phyloP scores from a whole-genome alignment of 2,797 vertebrate genomes.

The Steatocranus sp. region DNA sequence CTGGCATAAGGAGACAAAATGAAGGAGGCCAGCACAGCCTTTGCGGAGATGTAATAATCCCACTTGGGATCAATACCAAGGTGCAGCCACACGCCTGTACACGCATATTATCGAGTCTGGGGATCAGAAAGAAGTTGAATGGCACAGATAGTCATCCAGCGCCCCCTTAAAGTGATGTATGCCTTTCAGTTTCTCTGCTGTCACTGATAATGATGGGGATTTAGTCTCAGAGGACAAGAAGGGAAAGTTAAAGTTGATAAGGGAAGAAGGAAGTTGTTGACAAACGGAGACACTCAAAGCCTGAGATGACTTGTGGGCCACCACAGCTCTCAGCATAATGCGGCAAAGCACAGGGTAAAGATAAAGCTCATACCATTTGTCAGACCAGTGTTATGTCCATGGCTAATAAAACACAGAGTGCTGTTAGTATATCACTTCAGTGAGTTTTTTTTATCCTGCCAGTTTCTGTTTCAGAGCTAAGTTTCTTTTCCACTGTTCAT shows the following conservation, averaged over 20 bases:
- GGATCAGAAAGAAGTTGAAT: constrained; percentile 64
- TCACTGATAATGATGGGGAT: constrained; percentile 42
- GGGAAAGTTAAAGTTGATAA: constrained; percentile 31
- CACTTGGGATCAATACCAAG: constrained; percentile 65
- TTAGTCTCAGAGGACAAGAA: constrained; percentile 46
- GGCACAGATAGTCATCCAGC: constrained; percentile 26
- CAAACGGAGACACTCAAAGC: constrained; percentile 29
- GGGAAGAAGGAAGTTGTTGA: constrained; percentile 39
- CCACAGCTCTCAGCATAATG: background rate
- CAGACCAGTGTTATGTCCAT: background rate
- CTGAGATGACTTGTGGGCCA: background rate
- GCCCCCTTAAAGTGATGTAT: constrained; percentile 35
- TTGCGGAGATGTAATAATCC: constrained; percentile 45
- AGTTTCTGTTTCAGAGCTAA: background rate
- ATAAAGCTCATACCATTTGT: background rate
- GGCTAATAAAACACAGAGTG: background rate
- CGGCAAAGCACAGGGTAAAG: background rate
- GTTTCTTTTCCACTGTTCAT: background rate
- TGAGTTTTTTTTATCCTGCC: background rate
- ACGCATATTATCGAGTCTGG: constrained; percentile 60
- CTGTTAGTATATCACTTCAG: background rate
- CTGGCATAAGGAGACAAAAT: constrained; percentile 63
- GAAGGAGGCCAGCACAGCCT: constrained; percentile 31
- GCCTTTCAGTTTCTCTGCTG: constrained; percentile 44
- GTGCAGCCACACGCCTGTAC: constrained; percentile 50